Conservation (phyloP, 1,140 invertebrate genomes). For the Drosophila sucinea region DNA sequence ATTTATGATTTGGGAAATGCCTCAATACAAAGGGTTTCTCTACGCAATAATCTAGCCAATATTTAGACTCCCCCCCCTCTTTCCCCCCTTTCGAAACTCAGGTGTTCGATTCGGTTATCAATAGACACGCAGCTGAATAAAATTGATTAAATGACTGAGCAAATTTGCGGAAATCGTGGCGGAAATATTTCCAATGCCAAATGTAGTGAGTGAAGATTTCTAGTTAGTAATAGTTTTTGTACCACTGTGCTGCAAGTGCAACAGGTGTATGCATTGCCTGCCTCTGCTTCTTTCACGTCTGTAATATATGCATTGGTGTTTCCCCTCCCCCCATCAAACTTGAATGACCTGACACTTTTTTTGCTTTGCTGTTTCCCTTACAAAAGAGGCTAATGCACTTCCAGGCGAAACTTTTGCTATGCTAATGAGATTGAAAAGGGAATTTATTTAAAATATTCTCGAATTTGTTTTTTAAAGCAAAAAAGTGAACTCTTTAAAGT, state of each 20-base stretch:
- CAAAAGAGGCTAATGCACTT: not conserved
- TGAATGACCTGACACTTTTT: slow-evolving; percentile 12
- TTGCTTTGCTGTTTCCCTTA: slow-evolving; percentile 7
- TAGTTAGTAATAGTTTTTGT: not conserved
- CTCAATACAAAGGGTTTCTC: slow-evolving; percentile 16
- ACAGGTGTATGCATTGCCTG: slow-evolving; percentile 31
- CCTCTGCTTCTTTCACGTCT: slow-evolving; percentile 9
- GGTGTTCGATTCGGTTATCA: slow-evolving; percentile 43
- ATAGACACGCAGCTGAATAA: not conserved
- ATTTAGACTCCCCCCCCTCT: not conserved
- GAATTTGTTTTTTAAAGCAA: too few relatives aligned
- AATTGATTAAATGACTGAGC: slow-evolving; percentile 1
- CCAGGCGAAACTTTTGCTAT: not conserved
- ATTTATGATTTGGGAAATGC: slow-evolving; percentile 62
- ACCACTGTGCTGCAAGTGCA: slow-evolving; percentile 34
- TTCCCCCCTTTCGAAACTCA: not conserved
- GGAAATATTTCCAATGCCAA: slow-evolving; percentile 33
- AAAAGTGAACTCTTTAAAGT: too few relatives aligned
- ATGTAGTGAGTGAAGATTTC: not conserved
- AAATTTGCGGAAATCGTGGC: slow-evolving; percentile 37
- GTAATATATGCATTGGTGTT: slow-evolving; percentile 8
- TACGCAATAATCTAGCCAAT: slow-evolving; percentile 17
- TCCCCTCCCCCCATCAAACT: not conserved
- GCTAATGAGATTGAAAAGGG: not conserved
- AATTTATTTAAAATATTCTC: not conserved